Base-by-base conservation (phyloP, 2,113 vertebrate genomes). In the Xiphophorus hellerii region DNA sequence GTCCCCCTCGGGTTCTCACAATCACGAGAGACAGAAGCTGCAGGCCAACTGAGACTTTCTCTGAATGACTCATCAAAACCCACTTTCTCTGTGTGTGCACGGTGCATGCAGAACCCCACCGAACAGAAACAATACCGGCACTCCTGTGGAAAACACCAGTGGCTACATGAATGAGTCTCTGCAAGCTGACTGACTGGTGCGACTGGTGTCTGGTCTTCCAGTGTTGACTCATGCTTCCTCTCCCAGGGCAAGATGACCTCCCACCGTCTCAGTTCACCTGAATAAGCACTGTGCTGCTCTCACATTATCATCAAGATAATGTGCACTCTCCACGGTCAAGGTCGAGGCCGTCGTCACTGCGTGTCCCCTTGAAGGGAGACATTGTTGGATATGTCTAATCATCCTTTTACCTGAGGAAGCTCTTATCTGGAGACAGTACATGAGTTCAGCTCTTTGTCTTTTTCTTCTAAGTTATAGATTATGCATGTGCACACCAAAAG, bases 181-280 rank as follows among this genome's bases (percentile, higher is more conserved):
- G 63, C 58, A 76, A 28, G 28, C 28, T 28, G 75, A 62, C 6
- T 2, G 14, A 58, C 62, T 82, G 74, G 58, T 66, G 58, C 7
- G 0, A 28, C 28, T 28, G 28, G 28, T 28, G 28, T 1, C 28
- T 28, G 28, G 67, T 27, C 3, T 83, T 65, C 65, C 35, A n/a
- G 35, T 74, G 80, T 58, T 83, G 84, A 88, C 73, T 87, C 84
- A 82, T 71, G 42, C 6, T 20, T 58, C 1, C 66, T 73, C 80
- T 81, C 37, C 69, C 42, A 66, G 78, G 81, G 66, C 73, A 84
- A 60, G 37, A 68, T 70, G 83, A 88, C 83, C 84, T 83, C 70
- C 73, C 54, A 65, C 68, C 28, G 31, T 44, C 70, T 83, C 30
- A 51, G 1, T 35, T 61, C 60, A 73, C 31, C 9, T 58, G 73